Base-by-base conservation (phyloP, 2,888 invertebrate genomes). In the Macrosoma leucophasiata region DNA sequence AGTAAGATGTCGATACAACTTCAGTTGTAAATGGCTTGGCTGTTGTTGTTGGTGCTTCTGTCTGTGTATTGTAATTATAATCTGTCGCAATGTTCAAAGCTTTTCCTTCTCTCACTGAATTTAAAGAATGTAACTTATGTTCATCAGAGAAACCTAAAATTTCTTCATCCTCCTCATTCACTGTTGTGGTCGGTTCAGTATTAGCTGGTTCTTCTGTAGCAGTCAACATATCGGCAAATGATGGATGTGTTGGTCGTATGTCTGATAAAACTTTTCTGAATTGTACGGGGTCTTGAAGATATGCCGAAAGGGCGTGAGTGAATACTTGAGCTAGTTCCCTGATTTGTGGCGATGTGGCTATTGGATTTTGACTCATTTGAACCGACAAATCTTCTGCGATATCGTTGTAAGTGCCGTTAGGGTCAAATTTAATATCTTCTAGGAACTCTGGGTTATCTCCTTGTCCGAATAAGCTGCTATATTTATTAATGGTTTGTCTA, bases 261-360 rank as follows among this genome's bases (percentile, higher is more conserved):
- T 92, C 90, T 4, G 91, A 90, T 11, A 95, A 66, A 11, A 90
- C 90, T 56, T 89, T 90, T 46, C 91, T 89, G 52, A 94, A 94
- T 31, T 89, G 89, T n/a, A 90, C 89, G 1, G 94, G 94, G 65
- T 94, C 91, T 66, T 94, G 91, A 3, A 95, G 77, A 50, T 94
- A 95, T 0, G 92, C 92, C 1, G 92, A 91, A 9, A 95, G 69
- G 0, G 94, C 94, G 55, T 93, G 90, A 0, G 94, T 94, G 53
- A 95, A 95, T 3, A 94, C 92, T 69, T 92, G 91, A 1, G 94
- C 94, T 3, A 94, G 68, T 66, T 94, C 92, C 30, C 94, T 85
- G 0, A 94, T 87, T 67, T 90, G 86, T n/a, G 91, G 86, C 42
- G 72, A 85, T 17, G 68, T 82, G 7, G 88, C 86, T 4, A 91